Evolutionary conservation across 2,888 invertebrate species (phyloP).

Genomic region (Amphiduros pacificus): DNA sequence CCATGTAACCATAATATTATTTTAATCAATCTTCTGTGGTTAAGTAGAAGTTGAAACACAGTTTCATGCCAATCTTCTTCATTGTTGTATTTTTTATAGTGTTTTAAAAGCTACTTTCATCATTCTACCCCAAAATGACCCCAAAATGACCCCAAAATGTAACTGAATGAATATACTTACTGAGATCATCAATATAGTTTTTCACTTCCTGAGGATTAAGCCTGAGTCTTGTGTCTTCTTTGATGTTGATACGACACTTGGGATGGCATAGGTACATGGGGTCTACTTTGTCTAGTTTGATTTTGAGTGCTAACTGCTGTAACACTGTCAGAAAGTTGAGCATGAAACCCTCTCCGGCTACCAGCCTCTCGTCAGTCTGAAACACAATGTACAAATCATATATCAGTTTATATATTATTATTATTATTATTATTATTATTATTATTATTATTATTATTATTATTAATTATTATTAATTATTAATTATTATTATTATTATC

Average conservation of each 20-base stretch:
- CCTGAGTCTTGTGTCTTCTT: slow-evolving; percentile 74
- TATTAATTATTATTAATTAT: too few species aligned
- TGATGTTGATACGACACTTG: slow-evolving; percentile 52
- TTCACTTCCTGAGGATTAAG: slow-evolving; percentile 80
- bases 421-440: too few species aligned
- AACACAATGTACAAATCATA: slow-evolving; percentile 21
- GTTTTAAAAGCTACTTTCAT: too few species aligned
- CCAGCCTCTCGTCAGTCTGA: slow-evolving; percentile 77
- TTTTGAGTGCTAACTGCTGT: slow-evolving; percentile 83
- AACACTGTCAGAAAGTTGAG: slow-evolving; percentile 88
- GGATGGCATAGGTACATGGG: slow-evolving; percentile 86
- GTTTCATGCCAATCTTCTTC: too few species aligned
- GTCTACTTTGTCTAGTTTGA: slow-evolving; percentile 85
- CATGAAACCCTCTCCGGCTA: slow-evolving; percentile 95
- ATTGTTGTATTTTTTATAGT: too few species aligned
- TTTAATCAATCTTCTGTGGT: too few species aligned
- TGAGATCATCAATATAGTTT: slow-evolving; percentile 67
- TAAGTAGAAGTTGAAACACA: too few species aligned
- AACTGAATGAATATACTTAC: slow-evolving; percentile 34
- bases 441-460: too few species aligned
- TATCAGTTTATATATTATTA: too few species aligned
- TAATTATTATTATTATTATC: too few species aligned
- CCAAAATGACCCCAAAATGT: background rate
- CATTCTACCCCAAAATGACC: too few species aligned
- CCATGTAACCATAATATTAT: too few species aligned